Base-by-base conservation (phyloP, 2,797 vertebrate genomes). In the Anguilla megastoma region DNA sequence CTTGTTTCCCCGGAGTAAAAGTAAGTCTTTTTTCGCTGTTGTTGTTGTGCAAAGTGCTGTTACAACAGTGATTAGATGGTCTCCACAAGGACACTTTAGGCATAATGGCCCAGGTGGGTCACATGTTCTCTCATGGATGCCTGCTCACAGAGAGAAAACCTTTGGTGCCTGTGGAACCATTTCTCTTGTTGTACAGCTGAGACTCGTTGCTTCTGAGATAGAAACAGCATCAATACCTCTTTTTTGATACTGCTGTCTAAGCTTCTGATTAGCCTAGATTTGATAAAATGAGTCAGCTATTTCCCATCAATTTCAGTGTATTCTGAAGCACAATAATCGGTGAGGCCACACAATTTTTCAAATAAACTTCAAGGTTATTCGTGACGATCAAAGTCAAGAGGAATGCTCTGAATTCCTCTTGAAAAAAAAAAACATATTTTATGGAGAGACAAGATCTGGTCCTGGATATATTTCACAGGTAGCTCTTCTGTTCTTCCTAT, bases 151-250 rank as follows among this genome's bases (percentile, higher is more conserved):
- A 50, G 98, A 93, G 98, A 99, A 90, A 88, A 94, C 33, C 33
- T 98, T 98, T 82, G 98, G 98, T 86, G 95, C 98, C 94, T 99
- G 98, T 95, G 98, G 99, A 91, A 98, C 97, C 14, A 90, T 97
- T 91, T 91, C 96, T 84, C 90, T 96, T 4, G 95, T 97, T 54
- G 95, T 99, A 76, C 98, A 98, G 97, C 98, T 98, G 91, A 91
- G 93, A 58, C 30, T 63, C 27, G 21, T 79, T 41, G 33, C 18
- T 79, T 36, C 74, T 79, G 30, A 21, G 18, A 82, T 41, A 45
- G 21, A 82, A 82, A 82, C 41, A 24, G 18, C 79, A 6, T 50
- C 21, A 82, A 50, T 50, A 82, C 36, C 74, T 50, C 79, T 50
- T n/a, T 41, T 82, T 45, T 80, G 36, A 80, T 21, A 45, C 24